phyloP scores from a whole-genome alignment of 2,113 vertebrate genomes.

The Tachysurus fulvidraco region DNA sequence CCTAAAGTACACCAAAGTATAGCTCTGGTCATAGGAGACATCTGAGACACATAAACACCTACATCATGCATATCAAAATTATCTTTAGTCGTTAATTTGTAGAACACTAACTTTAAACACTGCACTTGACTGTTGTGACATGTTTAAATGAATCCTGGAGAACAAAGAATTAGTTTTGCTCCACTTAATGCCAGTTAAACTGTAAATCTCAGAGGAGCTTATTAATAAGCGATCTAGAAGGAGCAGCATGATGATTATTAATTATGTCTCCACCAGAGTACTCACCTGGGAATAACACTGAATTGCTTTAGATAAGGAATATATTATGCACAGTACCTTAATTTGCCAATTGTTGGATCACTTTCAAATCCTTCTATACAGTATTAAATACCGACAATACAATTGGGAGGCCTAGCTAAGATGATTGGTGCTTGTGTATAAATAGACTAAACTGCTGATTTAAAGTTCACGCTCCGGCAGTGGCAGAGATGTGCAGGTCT shows the following conservation, averaged over 20 bases:
- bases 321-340: background rate
- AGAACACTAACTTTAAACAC: background rate
- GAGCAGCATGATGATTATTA: conserved; percentile 32
- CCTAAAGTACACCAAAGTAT: background rate
- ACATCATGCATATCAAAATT: background rate
- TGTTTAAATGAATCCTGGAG: conserved; percentile 3
- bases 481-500: conserved; percentile 1
- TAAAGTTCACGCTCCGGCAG: conserved; percentile 24
- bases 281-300: conserved; percentile 15
- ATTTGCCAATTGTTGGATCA: conserved; percentile 15
- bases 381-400: conserved; percentile 34
- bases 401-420: background rate
- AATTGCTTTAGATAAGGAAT: conserved; percentile 21
- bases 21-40: background rate
- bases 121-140: background rate
- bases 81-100: background rate
- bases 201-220: conserved; percentile 13
- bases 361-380: conserved; percentile 17
- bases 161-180: background rate
- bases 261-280: conserved; percentile 35
- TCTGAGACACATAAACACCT: background rate
- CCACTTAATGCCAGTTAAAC: conserved; percentile 23
- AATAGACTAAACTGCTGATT: conserved; percentile 44
- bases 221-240: conserved; percentile 34
- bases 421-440: conserved; percentile 17